These are phyloP conservation scores for Periophthalmus magnuspinnatus DNA, from an alignment of 2,797 vertebrate species.

Conservation along the genomic window DNA sequence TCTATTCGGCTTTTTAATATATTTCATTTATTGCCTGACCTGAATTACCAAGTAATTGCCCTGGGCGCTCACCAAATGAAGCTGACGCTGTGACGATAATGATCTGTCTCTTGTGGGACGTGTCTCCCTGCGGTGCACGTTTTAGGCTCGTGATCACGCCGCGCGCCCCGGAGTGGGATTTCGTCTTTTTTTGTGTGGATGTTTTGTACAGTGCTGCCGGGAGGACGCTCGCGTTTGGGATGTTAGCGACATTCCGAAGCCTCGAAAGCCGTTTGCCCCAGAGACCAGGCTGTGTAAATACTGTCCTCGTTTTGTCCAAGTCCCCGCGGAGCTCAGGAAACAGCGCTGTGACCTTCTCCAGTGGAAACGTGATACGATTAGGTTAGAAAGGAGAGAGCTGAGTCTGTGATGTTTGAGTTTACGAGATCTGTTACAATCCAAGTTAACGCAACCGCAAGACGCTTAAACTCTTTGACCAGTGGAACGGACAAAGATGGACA, in stretches of 20 bases:
- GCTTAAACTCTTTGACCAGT: conserved; percentile 6
- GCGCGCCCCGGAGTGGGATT: conserved; percentile 6
- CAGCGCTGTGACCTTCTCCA: conserved; percentile 36
- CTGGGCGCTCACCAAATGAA: conserved; percentile 43
- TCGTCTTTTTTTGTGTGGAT: conserved; percentile 21
- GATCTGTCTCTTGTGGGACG: conserved; percentile 43
- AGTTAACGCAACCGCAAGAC: conserved; percentile 29
- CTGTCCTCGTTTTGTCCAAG: conserved; percentile 40
- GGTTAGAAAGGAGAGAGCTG: conserved; percentile 57
- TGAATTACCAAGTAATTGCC: conserved; percentile 60
- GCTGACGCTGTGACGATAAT: conserved; percentile 65
- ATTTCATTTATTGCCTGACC: conserved; percentile 58
- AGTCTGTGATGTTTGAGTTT: conserved; percentile 51
- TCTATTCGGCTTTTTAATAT: neutral
- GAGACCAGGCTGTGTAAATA: conserved; percentile 41
- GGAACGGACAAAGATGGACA: neutral
- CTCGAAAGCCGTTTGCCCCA: conserved; percentile 53
- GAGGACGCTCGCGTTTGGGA: conserved; percentile 40
- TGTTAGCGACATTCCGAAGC: conserved; percentile 29
- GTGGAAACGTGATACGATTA: conserved; percentile 46
- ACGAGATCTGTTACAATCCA: conserved; percentile 36
- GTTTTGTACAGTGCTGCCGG: conserved; percentile 1
- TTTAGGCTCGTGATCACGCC: conserved; percentile 9
- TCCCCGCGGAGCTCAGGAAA: conserved; percentile 31
- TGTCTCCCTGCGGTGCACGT: conserved; percentile 29